These are phyloP conservation scores for Pasiphila rectangulata DNA, from an alignment of 2,888 invertebrate species.

Conservation along the genomic window DNA sequence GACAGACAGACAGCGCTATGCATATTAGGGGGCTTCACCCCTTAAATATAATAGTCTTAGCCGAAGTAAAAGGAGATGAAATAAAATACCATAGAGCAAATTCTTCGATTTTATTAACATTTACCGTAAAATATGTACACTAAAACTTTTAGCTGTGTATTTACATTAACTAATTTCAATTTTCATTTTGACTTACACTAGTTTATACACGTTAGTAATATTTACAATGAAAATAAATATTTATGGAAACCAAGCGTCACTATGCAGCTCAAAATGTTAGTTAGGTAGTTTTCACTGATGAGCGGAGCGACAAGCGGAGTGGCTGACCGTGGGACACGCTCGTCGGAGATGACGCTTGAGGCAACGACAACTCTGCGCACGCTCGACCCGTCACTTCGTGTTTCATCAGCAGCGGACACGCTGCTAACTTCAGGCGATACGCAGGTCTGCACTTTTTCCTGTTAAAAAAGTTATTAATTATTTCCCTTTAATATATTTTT, in stretches of 20 bases:
- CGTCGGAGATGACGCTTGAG: slow-evolving; percentile 85
- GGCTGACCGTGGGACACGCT: slow-evolving; percentile 64
- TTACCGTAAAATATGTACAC: slow-evolving; percentile 44
- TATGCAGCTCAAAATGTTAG: slow-evolving; percentile 36
- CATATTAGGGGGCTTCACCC: not conserved
- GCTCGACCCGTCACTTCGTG: slow-evolving; percentile 61
- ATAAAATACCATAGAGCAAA: slow-evolving; percentile 30
- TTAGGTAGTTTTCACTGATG: slow-evolving; percentile 37
- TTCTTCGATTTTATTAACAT: slow-evolving; percentile 41
- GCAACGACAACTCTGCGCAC: slow-evolving; percentile 82
- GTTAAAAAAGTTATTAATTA: slow-evolving; percentile 12
- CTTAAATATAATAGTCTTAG: not conserved
- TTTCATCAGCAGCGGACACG: slow-evolving; percentile 61
- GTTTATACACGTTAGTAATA: slow-evolving; percentile 8
- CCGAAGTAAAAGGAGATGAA: not conserved
- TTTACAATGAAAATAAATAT: slow-evolving; percentile 33
- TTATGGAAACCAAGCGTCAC: slow-evolving; percentile 35
- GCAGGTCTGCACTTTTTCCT: slow-evolving; percentile 67
- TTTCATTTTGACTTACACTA: slow-evolving; percentile 3
- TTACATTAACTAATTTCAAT: slow-evolving; percentile 32
- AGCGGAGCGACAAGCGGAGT: slow-evolving; percentile 45
- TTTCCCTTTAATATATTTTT: too few species aligned
- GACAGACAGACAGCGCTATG: too few species aligned
- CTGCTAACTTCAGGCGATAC: slow-evolving; percentile 78
- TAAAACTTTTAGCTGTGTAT: slow-evolving; percentile 33